phyloP scores from a whole-genome alignment of 2,888 invertebrate species.

The Amblyjoppa proteus region DNA sequence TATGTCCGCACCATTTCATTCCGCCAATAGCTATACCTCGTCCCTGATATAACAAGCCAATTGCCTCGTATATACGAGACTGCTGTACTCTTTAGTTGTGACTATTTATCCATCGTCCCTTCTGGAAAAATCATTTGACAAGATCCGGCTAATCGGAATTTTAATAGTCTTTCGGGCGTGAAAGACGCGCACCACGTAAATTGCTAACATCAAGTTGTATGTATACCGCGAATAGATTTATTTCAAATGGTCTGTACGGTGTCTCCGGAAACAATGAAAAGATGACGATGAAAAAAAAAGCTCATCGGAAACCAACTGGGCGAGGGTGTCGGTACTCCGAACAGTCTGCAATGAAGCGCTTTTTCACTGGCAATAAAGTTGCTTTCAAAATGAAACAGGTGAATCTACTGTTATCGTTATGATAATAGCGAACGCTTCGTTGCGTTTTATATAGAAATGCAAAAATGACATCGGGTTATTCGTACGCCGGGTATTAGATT shows the following conservation, averaged over 20 bases:
- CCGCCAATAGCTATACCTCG: conserved; percentile 56
- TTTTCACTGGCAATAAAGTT: conserved; percentile 41
- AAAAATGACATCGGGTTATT: conserved; percentile 55
- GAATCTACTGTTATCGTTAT: conserved; percentile 64
- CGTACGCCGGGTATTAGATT: conserved; percentile 58
- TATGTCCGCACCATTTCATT: conserved; percentile 83
- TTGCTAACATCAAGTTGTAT: not conserved
- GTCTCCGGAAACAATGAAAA: not conserved
- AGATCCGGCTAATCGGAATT: conserved; percentile 38
- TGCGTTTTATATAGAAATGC: conserved; percentile 64
- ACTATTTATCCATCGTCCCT: conserved; percentile 15
- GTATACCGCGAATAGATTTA: not conserved
- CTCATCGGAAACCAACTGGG: not conserved
- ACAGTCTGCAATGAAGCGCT: not conserved
- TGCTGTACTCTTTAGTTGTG: conserved; percentile 15
- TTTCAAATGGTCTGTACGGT: not conserved
- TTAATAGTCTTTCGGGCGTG: not conserved
- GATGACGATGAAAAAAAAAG: not conserved
- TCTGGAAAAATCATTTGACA: conserved; percentile 4
- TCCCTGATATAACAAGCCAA: conserved; percentile 82
- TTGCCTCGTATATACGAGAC: conserved; percentile 65
- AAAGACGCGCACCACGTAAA: conserved; percentile 8
- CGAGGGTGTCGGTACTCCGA: not conserved
- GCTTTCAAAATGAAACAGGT: conserved; percentile 62
- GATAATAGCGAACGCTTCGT: conserved; percentile 44